These are phyloP conservation scores for Calycopis cecrops DNA, from an alignment of 1,140 invertebrate species.

Conservation along the genomic window DNA sequence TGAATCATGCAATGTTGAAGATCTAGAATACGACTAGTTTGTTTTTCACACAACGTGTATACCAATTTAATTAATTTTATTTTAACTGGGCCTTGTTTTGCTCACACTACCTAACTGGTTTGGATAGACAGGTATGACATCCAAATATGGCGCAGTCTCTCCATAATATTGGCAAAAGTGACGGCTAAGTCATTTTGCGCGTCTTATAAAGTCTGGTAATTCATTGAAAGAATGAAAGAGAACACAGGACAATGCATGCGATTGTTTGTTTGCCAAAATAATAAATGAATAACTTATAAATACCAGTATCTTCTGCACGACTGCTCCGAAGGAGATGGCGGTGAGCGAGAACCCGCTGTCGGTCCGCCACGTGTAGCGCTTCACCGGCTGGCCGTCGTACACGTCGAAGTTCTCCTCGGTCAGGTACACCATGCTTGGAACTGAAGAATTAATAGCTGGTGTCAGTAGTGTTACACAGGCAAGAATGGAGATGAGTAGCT, in stretches of 20 bases:
- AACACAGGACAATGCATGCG: no score
- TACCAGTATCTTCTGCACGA: constrained; percentile 12
- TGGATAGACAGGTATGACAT: not conserved
- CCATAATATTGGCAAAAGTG: not conserved
- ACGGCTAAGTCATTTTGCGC: not conserved
- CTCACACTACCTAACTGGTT: not conserved
- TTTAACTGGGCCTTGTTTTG: not conserved
- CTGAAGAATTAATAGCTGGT: no score
- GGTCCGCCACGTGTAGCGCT: constrained; percentile 16
- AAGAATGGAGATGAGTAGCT: no score
- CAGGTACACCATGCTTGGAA: constrained; percentile 14
- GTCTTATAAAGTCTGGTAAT: not conserved
- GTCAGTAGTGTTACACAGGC: no score
- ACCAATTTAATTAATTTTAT: no score
- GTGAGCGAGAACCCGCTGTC: constrained; percentile 10
- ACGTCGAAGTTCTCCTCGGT: constrained; percentile 11
- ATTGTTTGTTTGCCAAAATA: no score
- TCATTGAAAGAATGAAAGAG: not conserved
- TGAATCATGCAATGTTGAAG: no score
- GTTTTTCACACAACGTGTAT: no score
- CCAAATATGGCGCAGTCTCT: not conserved
- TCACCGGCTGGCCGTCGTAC: constrained; percentile 11
- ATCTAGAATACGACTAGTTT: no score
- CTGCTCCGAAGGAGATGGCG: constrained; percentile 13
- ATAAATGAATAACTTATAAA: no score